Conservation (phyloP, 2,888 invertebrate genomes). For the Crioceris asparagi region DNA sequence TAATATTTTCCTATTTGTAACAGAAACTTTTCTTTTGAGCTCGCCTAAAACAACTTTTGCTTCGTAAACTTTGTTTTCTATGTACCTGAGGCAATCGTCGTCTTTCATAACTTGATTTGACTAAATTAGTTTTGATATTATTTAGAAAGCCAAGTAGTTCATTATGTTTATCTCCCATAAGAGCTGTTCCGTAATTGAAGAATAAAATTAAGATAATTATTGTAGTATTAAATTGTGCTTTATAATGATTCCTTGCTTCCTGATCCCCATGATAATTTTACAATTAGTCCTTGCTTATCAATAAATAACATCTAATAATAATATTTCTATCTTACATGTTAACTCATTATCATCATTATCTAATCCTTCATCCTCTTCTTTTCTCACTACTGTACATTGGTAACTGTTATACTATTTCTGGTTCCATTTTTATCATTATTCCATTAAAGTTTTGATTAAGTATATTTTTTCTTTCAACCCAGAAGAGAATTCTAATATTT, state of each 20-base stretch:
- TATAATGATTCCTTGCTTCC: too few species aligned
- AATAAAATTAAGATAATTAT: background rate
- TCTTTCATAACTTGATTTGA: background rate
- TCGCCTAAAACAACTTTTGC: background rate
- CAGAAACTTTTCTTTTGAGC: background rate
- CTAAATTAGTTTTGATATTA: background rate
- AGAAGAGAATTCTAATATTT: background rate
- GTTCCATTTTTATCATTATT: background rate
- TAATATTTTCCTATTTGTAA: background rate
- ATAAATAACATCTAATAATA: background rate
- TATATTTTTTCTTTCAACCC: background rate
- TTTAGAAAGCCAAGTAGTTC: background rate
- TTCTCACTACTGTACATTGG: background rate
- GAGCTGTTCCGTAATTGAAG: background rate
- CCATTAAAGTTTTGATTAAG: background rate
- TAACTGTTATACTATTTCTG: background rate
- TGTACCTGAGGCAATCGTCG: background rate
- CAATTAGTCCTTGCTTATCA: too few species aligned
- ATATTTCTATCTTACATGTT: background rate
- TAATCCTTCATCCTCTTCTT: too few species aligned
- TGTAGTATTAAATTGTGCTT: too few species aligned
- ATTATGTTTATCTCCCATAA: background rate
- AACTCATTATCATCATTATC: too few species aligned
- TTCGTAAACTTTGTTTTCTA: background rate
- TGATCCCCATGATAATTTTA: too few species aligned